These are phyloP conservation scores for Geophilus truncorum DNA, from an alignment of 2,888 invertebrate species.

Conservation along the genomic window DNA sequence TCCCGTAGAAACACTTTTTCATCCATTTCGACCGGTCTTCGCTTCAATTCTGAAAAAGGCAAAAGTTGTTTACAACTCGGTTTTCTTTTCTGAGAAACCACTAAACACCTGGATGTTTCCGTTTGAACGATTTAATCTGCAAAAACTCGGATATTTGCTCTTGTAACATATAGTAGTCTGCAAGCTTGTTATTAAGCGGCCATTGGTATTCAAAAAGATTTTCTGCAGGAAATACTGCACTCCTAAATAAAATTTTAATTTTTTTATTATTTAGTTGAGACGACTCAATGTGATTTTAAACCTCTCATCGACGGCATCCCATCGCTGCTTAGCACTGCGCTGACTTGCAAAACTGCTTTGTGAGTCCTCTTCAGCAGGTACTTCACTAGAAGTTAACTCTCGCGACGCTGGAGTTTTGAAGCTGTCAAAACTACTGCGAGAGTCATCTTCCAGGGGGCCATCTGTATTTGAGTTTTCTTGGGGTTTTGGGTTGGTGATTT, in stretches of 20 bases:
- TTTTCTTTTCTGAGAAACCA: background rate
- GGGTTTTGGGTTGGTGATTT: background rate
- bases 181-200: constrained; percentile 60
- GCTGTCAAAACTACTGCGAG: constrained; percentile 37
- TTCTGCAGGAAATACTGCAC: constrained; percentile 58
- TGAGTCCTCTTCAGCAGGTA: constrained; percentile 36
- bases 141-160: constrained; percentile 93
- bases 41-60: constrained; percentile 59
- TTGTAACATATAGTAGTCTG: constrained; percentile 87
- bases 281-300: background rate
- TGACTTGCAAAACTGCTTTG: constrained; percentile 38
- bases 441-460: constrained; percentile 32
- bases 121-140: constrained; percentile 91
- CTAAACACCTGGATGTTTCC: constrained; percentile 55
- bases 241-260: background rate
- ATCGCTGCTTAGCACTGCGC: constrained; percentile 35
- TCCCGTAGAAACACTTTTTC: constrained; percentile 84
- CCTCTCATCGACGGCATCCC: constrained; percentile 37
- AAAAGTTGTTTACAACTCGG: too few species aligned
- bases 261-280: background rate
- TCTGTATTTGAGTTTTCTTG: background rate
- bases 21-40: constrained; percentile 80
- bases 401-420: constrained; percentile 34
- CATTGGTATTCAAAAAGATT: constrained; percentile 91
- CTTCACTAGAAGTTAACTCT: constrained; percentile 31